Base-by-base conservation (phyloP, 2,113 vertebrate genomes). In the Triplophysa siluroides region DNA sequence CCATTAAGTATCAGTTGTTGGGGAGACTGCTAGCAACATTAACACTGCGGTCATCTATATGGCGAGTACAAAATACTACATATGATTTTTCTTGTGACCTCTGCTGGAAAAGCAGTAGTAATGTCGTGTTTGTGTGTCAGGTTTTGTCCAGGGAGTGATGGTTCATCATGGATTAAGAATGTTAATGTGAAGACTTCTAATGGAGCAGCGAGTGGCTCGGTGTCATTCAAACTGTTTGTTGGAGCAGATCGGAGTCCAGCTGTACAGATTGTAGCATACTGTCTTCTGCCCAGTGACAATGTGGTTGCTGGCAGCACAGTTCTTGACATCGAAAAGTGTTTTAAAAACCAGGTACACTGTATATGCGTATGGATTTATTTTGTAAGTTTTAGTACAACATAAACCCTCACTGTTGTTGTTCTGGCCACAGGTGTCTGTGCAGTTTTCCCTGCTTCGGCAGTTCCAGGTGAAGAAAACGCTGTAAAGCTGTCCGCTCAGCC, bases 221-320 rank as follows among this genome's bases (percentile, higher is more conserved):
- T 38, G 5, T 38, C 33, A 38, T 38, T 38, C 33, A 38, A 38
- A 38, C 33, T 38, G 33, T 38, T 38, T 38, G 33, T 38, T 38
- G 33, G 33, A 38, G 33, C 33, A 38, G 33, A 38, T 38, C 33
- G 0, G 33, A 38, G 33, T 38, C 33, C 33, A 38, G 33, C 33
- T 38, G 33, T 38, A 38, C 33, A 38, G 33, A 38, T 38, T 38
- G 6, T 38, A 38, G 33, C 33, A 38, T 38, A 38, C 33, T 38
- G 33, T 38, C 33, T 38, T 38, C 33, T 38, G 33, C 6, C 33
- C 33, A 38, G 33, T 38, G 7, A 38, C 33, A 76, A 72, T 3
- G 86, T 97, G 69, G 86, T 97, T 8, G 94, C 94, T 8, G 86
- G 95, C 66, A 93, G 84, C 18, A 85, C 83, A 19, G 85, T 74